Conservation (phyloP, 2,113 vertebrate species). For the Sphyrna mokarran region DNA sequence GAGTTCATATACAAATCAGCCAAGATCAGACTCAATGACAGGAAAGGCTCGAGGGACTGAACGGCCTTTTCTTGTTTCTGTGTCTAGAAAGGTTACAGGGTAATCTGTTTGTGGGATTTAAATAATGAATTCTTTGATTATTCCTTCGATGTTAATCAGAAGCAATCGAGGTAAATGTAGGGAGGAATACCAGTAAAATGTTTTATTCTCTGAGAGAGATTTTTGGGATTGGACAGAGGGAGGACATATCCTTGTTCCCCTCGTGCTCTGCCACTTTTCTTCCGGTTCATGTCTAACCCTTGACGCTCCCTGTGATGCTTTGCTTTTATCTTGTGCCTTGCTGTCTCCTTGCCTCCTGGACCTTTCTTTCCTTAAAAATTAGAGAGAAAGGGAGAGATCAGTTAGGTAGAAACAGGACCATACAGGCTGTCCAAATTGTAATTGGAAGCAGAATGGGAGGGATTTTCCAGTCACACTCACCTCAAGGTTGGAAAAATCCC, state of each 20-base stretch:
- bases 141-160: not conserved
- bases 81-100: not conserved
- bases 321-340: too few relatives aligned
- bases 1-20: not conserved
- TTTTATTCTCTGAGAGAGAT: conserved; percentile 41
- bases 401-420: not conserved
- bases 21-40: not conserved
- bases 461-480: too few relatives aligned
- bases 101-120: not conserved
- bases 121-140: not conserved
- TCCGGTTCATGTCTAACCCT: too few relatives aligned
- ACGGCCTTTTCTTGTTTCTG: not conserved
- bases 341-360: too few relatives aligned
- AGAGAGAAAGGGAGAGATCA: not conserved
- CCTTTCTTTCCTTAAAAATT: too few relatives aligned
- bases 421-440: not conserved
- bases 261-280: too few relatives aligned
- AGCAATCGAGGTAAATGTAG: conserved; percentile 29
- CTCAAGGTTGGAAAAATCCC: too few relatives aligned
- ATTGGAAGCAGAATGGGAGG: conserved; percentile 42
- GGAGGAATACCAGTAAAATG: conserved; percentile 40
- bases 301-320: too few relatives aligned
- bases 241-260: too few relatives aligned
- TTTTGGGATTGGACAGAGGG: too few relatives aligned
- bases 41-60: not conserved